Conservation (phyloP, 2,113 vertebrate genomes). For the Cynocephalus volans region DNA sequence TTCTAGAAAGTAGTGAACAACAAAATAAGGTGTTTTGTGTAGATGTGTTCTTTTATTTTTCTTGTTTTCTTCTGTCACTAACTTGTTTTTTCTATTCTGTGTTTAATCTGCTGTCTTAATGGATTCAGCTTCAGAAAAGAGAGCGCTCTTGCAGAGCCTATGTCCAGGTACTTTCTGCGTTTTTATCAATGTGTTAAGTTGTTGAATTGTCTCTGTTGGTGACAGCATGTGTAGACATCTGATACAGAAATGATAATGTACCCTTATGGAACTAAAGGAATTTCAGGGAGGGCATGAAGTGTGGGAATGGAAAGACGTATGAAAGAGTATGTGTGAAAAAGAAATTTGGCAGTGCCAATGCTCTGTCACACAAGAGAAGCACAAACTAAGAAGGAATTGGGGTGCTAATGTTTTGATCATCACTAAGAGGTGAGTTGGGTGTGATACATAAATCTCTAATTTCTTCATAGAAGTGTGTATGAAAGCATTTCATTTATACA, state of each 20-base stretch:
- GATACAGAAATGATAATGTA: background rate
- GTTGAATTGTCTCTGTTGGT: conserved; percentile 85
- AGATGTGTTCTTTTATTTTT: conserved; percentile 85
- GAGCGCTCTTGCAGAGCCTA: conserved; percentile 99
- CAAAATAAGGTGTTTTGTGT: conserved; percentile 79
- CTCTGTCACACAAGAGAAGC: background rate
- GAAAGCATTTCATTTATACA: background rate
- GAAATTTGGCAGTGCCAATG: background rate
- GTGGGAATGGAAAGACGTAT: background rate
- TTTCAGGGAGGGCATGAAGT: background rate
- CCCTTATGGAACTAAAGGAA: background rate
- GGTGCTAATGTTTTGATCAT: background rate
- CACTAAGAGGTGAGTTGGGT: conserved; percentile 70
- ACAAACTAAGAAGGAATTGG: background rate
- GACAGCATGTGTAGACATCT: conserved; percentile 71
- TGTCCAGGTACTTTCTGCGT: conserved; percentile 96
- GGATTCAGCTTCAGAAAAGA: conserved; percentile 99
- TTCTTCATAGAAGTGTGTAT: background rate
- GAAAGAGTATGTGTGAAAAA: background rate
- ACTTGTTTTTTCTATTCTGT: conserved; percentile 91
- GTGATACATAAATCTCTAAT: background rate
- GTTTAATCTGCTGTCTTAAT: conserved; percentile 92
- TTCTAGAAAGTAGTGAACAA: conserved; percentile 74
- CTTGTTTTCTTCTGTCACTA: conserved; percentile 88
- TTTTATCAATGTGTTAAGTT: conserved; percentile 86